Evolutionary conservation across 2,888 invertebrate genomes (phyloP), one percentile per base, ranked within the genome.

Genomic region (Timandra comae): DNA sequence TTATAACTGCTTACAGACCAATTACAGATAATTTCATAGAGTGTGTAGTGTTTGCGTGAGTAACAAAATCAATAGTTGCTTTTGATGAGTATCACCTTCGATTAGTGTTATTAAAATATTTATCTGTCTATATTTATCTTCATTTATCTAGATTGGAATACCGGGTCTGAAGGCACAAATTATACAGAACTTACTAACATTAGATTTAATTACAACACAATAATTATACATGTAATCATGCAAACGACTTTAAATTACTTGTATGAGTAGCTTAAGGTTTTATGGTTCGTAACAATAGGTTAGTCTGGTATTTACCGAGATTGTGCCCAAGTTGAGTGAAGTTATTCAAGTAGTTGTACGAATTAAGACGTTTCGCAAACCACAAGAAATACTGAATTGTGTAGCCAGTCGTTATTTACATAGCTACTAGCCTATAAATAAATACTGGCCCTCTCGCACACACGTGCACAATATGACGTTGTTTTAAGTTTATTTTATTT

Each of bases 401-500:
- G 68, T 67, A 65, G n/a, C n/a, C n/a, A n/a, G 67, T 69, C 64
- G 61, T 70, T 76, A 79, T 81, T 80, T 77, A 85, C 82, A 81
- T 82, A 80, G 82, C 81, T 80, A 79, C 78, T 79, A 78, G 77
- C 74, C 84, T 85, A 85, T 84, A 84, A 85, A 85, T 84, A 84
- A 84, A 82, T 84, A 82, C 76, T 63, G 73, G 74, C 70, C 61
- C 67, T 63, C 78, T 69, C 84, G 65, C 85, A 69, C 84, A 84
- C 82, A 82, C 77, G 76, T 75, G 74, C 74, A 74, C 69, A 78
- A 76, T 71, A 73, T 81, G 80, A 80, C 82, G 85, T 76, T 80
- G 81, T 81, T 80, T 81, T 80, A 80, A 77, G 73, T 84, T 81
- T 84, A 84, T 82, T 84, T 84, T 85, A 84, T 85, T 85, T 85